Evolutionary conservation across 2,888 invertebrate genomes (phyloP).

Genomic region (Leptinotarsa peninsularis): DNA sequence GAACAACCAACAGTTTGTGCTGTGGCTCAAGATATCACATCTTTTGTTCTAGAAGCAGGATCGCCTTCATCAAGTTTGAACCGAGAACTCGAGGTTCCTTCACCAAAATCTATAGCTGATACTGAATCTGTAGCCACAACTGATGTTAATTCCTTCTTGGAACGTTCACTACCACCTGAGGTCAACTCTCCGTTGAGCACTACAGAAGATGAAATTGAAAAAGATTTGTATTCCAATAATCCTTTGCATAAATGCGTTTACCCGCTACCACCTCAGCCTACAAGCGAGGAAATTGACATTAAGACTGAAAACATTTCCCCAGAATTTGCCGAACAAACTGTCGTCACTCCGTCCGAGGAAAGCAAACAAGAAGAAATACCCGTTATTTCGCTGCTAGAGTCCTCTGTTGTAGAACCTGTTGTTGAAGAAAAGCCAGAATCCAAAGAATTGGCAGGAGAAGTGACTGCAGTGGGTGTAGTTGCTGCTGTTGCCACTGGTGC

Average conservation of each 20-base stretch:
- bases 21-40: background rate
- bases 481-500: constrained; percentile 28
- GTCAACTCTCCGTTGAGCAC: constrained; percentile 54
- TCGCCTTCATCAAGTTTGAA: background rate
- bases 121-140: constrained; percentile 50
- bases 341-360: constrained; percentile 58
- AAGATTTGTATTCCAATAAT: constrained; percentile 31
- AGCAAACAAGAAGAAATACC: constrained; percentile 50
- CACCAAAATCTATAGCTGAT: constrained; percentile 31
- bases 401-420: background rate
- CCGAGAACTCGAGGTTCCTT: background rate
- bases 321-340: constrained; percentile 56
- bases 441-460: constrained; percentile 31
- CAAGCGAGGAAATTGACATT: constrained; percentile 45
- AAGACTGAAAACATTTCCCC: constrained; percentile 58
- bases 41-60: background rate
- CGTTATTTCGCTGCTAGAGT: background rate
- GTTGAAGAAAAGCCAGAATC: constrained; percentile 13
- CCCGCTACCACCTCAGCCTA: constrained; percentile 37
- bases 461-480: constrained; percentile 29
- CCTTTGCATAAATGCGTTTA: constrained; percentile 44
- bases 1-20: constrained; percentile 18
- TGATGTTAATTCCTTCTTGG: constrained; percentile 55
- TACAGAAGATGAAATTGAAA: constrained; percentile 25
- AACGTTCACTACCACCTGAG: constrained; percentile 53